Evolutionary conservation across 2,797 vertebrate genomes (phyloP), one percentile per base, ranked within the genome.

Genomic region (Artibeus jamaicensis): DNA sequence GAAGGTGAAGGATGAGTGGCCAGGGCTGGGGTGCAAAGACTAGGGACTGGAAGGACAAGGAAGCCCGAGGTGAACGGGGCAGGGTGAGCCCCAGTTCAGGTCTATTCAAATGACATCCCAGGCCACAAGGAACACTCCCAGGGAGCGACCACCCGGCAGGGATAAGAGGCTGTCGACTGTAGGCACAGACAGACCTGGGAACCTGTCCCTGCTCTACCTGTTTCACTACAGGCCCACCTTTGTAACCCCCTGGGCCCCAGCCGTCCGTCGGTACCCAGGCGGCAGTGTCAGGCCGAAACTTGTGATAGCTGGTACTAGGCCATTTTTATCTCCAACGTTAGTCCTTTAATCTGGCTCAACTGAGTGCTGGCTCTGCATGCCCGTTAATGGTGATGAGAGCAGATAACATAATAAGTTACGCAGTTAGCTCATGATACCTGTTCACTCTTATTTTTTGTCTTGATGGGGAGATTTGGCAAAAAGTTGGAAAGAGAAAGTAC

Each of bases 21-120:
- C 19, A 0, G 0, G 0, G 9, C 50, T 14, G 18, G 34, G 2
- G 7, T 2, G 37, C 26, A 91, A 44, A 50, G 37, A 9, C 9
- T 73, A 65, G 65, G 14, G 76, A 65, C 77, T 68, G 65, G 68
- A 39, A 50, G 85, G 89, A 55, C 59, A n/a, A 44, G 0, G 29
- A 76, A 81, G 32, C 39, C 85, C 29, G 15, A 34, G 9, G 9
- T 6, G n/a, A 73, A 18, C 14, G 22, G 19, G 37, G 42, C 48
- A 15, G 26, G 24, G n/a, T 70, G 55, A 48, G 2, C 10, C 3
- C 11, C 57, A 5, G 9, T 19, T 19, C 92, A 44, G 53, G 39
- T 29, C 32, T 59, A 6, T 4, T 24, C 53, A 48, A 79, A 44
- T 9, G 7, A 39, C 6, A 34, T 29, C 46, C 73, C 67, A 32